phyloP scores from a whole-genome alignment of 1,140 invertebrate genomes.

The Hormaphis cornu region DNA sequence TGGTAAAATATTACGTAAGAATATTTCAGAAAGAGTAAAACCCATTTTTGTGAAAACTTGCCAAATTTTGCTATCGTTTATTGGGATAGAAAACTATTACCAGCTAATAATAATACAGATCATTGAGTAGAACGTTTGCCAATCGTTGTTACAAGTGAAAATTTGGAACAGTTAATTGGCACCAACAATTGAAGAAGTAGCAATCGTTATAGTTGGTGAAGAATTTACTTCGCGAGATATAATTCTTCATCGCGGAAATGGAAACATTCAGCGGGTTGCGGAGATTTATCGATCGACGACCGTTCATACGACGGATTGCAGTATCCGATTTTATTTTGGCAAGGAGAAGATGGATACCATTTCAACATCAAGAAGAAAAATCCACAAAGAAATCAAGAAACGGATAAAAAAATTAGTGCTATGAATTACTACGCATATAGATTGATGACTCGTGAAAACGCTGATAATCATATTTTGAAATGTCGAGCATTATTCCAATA shows the following conservation, averaged over 20 bases:
- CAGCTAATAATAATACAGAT: no score
- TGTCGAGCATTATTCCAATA: no score
- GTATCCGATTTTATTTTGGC: conserved; percentile 45
- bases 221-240: conserved; percentile 42
- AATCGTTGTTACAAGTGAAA: no score
- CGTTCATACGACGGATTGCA: conserved; percentile 44
- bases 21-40: no score
- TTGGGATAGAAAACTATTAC: no score
- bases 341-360: conserved; percentile 45
- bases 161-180: no score
- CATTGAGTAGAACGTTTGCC: no score
- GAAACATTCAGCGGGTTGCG: conserved; percentile 40
- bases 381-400: conserved; percentile 35
- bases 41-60: no score
- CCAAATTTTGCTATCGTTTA: no score
- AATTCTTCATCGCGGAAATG: conserved; percentile 41
- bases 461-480: no score
- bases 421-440: conserved; percentile 43
- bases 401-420: conserved; percentile 41
- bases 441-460: conserved; percentile 41
- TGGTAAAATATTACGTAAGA: no score
- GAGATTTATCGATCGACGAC: conserved; percentile 44
- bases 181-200: conserved; percentile 44
- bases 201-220: conserved; percentile 43
- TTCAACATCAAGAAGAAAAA: conserved; percentile 43